Evolutionary conservation across 2,888 invertebrate species (phyloP).

Genomic region (Eristalis tenax): DNA sequence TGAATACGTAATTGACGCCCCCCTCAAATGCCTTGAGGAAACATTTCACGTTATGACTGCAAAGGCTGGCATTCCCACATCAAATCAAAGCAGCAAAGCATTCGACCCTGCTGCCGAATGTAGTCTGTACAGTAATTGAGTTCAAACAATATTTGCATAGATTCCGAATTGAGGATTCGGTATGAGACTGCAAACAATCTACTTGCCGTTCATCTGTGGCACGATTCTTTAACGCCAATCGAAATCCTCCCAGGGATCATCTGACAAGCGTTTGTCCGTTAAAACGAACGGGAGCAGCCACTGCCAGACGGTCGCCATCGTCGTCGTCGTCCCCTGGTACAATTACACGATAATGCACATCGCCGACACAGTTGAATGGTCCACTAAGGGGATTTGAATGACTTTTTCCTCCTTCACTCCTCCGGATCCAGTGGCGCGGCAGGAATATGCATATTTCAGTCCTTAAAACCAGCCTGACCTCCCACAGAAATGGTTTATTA

Average conservation of each 20-base stretch:
- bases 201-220: constrained; percentile 33
- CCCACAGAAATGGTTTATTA: background rate
- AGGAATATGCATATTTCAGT: constrained; percentile 28
- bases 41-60: background rate
- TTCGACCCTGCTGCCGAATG: background rate
- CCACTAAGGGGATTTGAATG: constrained; percentile 48
- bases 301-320: background rate
- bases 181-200: constrained; percentile 20
- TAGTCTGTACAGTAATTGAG: background rate
- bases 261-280: background rate
- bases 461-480: background rate
- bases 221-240: background rate
- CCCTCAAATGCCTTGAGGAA: background rate
- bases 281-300: background rate
- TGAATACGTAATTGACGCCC: background rate
- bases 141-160: constrained; percentile 59
- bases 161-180: constrained; percentile 35
- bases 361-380: constrained; percentile 23
- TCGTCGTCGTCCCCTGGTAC: background rate
- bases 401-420: constrained; percentile 8
- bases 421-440: constrained; percentile 3
- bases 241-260: constrained; percentile 32
- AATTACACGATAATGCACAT: constrained; percentile 22
- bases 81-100: background rate
- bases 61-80: background rate